phyloP scores from a whole-genome alignment of 2,113 vertebrate genomes.

The Petrocephalus microphthalmus region DNA sequence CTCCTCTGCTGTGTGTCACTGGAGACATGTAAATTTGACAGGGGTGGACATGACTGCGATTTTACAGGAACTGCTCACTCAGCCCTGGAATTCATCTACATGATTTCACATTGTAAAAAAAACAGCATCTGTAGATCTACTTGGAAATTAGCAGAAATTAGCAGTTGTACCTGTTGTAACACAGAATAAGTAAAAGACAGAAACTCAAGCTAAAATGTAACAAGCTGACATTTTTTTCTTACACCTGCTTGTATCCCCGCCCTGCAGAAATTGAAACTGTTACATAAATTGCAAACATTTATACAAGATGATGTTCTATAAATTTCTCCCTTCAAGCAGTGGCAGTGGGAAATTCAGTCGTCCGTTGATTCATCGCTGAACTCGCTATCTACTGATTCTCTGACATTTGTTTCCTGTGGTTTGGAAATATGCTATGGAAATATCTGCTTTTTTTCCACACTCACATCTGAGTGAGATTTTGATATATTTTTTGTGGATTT shows the following conservation, averaged over 20 bases:
- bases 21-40: not conserved
- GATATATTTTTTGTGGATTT: conserved; percentile 1
- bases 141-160: not conserved
- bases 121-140: not conserved
- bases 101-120: not conserved
- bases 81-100: not conserved
- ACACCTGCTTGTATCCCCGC: not conserved
- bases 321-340: not conserved
- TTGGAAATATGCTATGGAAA: conserved; percentile 16
- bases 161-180: not conserved
- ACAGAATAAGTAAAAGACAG: not conserved
- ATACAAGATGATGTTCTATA: not conserved
- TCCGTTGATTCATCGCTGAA: conserved; percentile 16
- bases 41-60: not conserved
- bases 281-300: not conserved
- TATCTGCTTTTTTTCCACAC: conserved; percentile 14
- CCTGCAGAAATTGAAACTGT: not conserved
- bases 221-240: not conserved
- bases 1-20: not conserved
- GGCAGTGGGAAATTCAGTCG: not conserved
- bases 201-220: not conserved
- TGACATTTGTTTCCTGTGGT: conserved; percentile 9
- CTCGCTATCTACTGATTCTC: not conserved
- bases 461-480: not conserved
- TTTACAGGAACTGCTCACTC: not conserved